Percentiles rank a stretch among this genome's conserved stretches.
phyloP scores from a whole-genome alignment of 2,888 invertebrate species.

The Linnaemya vulpina region DNA sequence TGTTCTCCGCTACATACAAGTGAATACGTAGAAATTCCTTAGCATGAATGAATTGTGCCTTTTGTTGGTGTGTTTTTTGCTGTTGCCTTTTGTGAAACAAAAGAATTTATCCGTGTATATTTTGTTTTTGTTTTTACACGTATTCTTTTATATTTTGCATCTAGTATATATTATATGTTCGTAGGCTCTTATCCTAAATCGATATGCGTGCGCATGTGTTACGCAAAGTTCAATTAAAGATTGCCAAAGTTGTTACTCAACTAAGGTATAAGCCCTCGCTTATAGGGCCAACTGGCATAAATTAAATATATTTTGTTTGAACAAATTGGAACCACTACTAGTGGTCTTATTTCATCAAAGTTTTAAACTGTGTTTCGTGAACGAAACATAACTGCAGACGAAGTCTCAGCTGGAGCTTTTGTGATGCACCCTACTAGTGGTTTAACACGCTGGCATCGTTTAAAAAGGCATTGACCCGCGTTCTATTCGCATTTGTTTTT shows the following conservation, averaged over 20 bases:
- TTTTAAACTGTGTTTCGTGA: too few relatives aligned
- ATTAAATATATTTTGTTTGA: background rate
- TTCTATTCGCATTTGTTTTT: too few relatives aligned
- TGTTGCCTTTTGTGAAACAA: constrained; percentile 19
- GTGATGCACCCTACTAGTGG: too few relatives aligned
- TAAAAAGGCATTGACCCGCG: too few relatives aligned
- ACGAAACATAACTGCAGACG: too few relatives aligned
- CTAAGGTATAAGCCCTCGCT: background rate
- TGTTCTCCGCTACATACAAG: background rate
- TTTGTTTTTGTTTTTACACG: constrained; percentile 65
- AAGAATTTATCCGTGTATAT: constrained; percentile 60
- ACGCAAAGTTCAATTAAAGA: constrained; percentile 27
- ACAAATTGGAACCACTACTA: too few relatives aligned
- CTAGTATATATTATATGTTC: constrained; percentile 13
- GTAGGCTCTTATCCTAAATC: constrained; percentile 71
- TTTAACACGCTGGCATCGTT: too few relatives aligned
- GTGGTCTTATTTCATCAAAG: too few relatives aligned
- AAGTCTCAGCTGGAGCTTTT: too few relatives aligned
- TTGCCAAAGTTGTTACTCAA: constrained; percentile 34
- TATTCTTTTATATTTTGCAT: constrained; percentile 37
- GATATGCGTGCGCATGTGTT: constrained; percentile 72
- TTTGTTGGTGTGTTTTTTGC: constrained; percentile 32
- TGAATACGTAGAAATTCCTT: constrained; percentile 40
- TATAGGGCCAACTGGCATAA: background rate
- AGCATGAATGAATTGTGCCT: constrained; percentile 63